Conservation (phyloP, 2,113 vertebrate genomes). For the Upupa epops region DNA sequence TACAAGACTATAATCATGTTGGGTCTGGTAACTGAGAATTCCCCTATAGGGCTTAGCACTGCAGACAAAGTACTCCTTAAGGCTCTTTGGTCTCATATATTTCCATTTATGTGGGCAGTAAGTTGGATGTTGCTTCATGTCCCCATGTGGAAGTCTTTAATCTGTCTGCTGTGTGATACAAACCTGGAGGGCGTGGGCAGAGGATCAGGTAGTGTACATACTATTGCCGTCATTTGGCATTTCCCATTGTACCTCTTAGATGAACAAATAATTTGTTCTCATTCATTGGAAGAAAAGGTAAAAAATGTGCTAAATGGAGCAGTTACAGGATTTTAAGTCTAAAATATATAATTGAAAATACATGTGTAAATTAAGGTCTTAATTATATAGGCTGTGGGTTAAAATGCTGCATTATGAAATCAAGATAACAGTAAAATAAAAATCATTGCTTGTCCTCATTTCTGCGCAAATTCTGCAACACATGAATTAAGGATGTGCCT, state of each 20-base stretch:
- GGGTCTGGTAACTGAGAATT: neutral
- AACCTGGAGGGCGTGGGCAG: neutral
- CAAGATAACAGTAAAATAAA: constrained; percentile 5
- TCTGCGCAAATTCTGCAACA: constrained; percentile 24
- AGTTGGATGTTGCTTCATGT: neutral
- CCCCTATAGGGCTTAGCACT: neutral
- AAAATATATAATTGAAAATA: neutral
- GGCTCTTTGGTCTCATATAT: neutral
- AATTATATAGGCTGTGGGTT: neutral
- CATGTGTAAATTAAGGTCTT: neutral
- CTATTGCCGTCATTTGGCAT: neutral
- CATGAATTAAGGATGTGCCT: constrained; percentile 65
- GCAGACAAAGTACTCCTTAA: neutral
- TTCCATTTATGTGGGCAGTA: neutral
- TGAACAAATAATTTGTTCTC: neutral
- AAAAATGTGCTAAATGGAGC: neutral
- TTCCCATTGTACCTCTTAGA: neutral
- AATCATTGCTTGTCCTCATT: constrained; percentile 45
- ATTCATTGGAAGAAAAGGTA: neutral
- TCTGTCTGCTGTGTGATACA: neutral
- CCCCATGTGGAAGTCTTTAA: neutral
- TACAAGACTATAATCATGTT: neutral
- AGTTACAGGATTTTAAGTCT: neutral
- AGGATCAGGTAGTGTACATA: neutral
- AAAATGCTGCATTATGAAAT: neutral